These are phyloP conservation scores for Macrotis lagotis DNA, from an alignment of 2,113 vertebrate species.

Conservation along the genomic window DNA sequence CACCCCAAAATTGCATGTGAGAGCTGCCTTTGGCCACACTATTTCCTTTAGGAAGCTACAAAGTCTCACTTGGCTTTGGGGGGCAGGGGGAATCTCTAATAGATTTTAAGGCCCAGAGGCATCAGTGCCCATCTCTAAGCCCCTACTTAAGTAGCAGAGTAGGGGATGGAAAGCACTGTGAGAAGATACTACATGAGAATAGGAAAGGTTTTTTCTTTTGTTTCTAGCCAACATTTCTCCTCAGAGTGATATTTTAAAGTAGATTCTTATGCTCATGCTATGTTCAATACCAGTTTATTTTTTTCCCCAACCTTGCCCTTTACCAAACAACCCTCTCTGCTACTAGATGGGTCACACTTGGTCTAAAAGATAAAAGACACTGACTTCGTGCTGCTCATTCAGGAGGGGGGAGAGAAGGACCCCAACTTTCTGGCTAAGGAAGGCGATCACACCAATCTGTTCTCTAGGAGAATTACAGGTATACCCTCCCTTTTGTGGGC, in stretches of 20 bases:
- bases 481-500: constrained; percentile 13
- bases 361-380: neutral
- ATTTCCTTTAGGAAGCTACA: constrained; percentile 1
- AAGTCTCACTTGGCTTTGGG: constrained; percentile 22
- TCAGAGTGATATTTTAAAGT: constrained; percentile 56
- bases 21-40: constrained; percentile 26
- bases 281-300: neutral
- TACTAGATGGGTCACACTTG: neutral
- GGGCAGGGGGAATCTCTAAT: neutral
- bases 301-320: neutral
- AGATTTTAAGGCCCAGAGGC: constrained; percentile 76
- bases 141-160: neutral
- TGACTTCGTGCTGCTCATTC: constrained; percentile 37
- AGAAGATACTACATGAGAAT: constrained; percentile 30
- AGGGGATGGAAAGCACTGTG: neutral
- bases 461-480: constrained; percentile 5
- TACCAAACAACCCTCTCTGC: neutral
- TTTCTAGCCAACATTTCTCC: constrained; percentile 59
- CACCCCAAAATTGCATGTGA: neutral
- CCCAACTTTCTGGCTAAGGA: neutral
- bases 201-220: constrained; percentile 21
- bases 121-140: constrained; percentile 43
- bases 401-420: constrained; percentile 36
- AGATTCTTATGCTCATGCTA: neutral
- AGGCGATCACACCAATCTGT: constrained; percentile 35